Evolutionary conservation across 2,888 invertebrate species (phyloP), one percentile per base, ranked within the genome.

Genomic region (Crepidodera aurea): DNA sequence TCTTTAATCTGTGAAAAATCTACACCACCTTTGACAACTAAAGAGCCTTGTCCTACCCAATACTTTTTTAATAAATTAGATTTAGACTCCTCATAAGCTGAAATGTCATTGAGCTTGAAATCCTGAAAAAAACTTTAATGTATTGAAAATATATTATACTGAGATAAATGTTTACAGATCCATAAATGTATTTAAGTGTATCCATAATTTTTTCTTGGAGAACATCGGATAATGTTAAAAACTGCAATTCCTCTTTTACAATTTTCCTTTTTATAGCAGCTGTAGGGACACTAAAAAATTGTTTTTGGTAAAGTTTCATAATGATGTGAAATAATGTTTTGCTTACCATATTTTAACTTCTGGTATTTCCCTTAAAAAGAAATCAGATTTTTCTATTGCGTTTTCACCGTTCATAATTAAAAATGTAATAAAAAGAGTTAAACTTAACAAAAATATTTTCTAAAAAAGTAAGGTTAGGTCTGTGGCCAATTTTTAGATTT

Each of bases 1-100:
- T 83, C 84, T 71, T 85, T 85, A 19, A 80, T 78, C 22, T 82
- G 83, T 0, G 91, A 90, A 80, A 88, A 90, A 80, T 91, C 88
- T 71, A 85, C 85, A 39, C 87, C 87, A 44, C 89, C 89, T 81
- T 89, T 89, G 0, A 93, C 89, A 7, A 92, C 84, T 7, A 93
- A 84, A 71, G 88, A 89, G 3, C 92, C 91, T 68, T 89, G 83
- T 72, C 91, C 90, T 81, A 90, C 85, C 92, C 92, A 92, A 78
- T 88, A 92, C 16, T 88, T 86, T 68, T 88, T 88, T 37, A 86
- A 84, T 29, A 92, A 83, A 69, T 88, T 88, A 15, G 86, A 84
- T 13, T 87, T 88, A 77, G 88, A 88, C 77, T 92, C 90, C 82
- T 86, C 77, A 68, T 86, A 84, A 46, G 79, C 77, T 13, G 82